A percentile compares a stretch with the other conserved stretches of the same genome.
Conservation (phyloP, 2,888 invertebrate species). For the Andrena flavipes region DNA sequence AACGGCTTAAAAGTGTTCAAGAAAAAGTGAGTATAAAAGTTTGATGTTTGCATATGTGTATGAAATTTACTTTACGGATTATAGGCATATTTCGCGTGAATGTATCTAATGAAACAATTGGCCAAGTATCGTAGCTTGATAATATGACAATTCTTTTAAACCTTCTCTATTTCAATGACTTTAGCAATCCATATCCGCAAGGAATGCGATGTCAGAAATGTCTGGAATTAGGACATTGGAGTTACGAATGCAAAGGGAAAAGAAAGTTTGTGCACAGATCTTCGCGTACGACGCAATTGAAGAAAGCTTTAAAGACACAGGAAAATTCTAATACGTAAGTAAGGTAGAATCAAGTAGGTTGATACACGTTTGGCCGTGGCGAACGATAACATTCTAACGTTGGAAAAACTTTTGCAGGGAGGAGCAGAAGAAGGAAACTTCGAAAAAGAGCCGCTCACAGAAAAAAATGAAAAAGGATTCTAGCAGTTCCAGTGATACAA, state of each 20-base stretch:
- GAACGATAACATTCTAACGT: constrained; percentile 2
- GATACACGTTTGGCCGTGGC: not conserved
- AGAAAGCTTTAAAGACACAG: constrained; percentile 87
- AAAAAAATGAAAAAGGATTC: constrained; percentile 74
- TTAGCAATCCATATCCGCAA: constrained; percentile 88
- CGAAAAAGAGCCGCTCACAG: constrained; percentile 39
- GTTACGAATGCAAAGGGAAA: constrained; percentile 96
- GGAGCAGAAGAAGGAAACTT: constrained; percentile 64
- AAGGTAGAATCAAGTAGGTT: not conserved
- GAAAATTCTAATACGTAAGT: constrained; percentile 82
- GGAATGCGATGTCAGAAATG: constrained; percentile 96
- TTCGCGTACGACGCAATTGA: constrained; percentile 93
- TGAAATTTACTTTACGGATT: not conserved
- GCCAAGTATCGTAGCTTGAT: not conserved
- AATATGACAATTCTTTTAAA: constrained; percentile 1
- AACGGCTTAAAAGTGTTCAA: constrained; percentile 66
- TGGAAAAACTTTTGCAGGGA: constrained; percentile 64
- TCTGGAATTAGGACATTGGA: constrained; percentile 96
- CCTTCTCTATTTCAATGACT: constrained; percentile 4
- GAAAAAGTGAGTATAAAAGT: constrained; percentile 64
- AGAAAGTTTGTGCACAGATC: constrained; percentile 94
- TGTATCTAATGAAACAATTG: not conserved
- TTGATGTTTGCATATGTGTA: not conserved
- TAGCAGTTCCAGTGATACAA: constrained; percentile 70
- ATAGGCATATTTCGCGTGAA: too few relatives aligned